Percentiles rank a stretch among this genome's conserved stretches.
phyloP scores from a whole-genome alignment of 1,140 invertebrate genomes.

The Drosophila burlai region DNA sequence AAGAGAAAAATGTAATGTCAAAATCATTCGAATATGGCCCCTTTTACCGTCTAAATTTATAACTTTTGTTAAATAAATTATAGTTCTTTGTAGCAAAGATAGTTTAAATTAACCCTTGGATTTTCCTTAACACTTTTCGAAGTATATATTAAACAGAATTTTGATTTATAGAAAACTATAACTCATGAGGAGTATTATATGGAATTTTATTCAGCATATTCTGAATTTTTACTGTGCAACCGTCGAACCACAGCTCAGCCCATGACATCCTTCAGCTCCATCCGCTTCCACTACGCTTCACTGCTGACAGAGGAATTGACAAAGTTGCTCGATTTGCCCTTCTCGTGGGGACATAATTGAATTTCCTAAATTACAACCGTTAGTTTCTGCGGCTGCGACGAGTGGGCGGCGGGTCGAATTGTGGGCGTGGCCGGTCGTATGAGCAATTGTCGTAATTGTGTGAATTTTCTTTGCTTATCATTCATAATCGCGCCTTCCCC shows the following conservation, averaged over 20 bases:
- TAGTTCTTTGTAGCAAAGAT: neutral
- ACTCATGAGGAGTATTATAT: neutral
- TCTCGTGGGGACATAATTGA: slow-evolving; percentile 70
- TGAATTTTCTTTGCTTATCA: slow-evolving; percentile 75
- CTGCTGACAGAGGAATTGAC: slow-evolving; percentile 65
- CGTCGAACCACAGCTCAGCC: slow-evolving; percentile 15
- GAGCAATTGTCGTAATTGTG: slow-evolving; percentile 79
- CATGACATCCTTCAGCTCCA: slow-evolving; percentile 49
- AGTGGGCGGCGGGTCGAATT: slow-evolving; percentile 11
- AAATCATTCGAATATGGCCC: too few relatives aligned
- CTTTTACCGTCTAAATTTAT: too few relatives aligned
- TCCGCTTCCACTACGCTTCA: slow-evolving; percentile 68
- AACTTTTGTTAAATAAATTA: too few relatives aligned
- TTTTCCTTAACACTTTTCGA: neutral
- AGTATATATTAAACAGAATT: neutral
- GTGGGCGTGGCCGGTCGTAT: slow-evolving; percentile 40
- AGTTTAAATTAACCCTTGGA: neutral
- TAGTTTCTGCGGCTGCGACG: slow-evolving; percentile 38
- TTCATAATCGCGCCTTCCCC: slow-evolving; percentile 61
- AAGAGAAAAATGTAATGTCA: too few relatives aligned
- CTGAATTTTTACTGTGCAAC: neutral
- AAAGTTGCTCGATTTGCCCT: slow-evolving; percentile 56
- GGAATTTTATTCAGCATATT: neutral
- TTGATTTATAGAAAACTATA: neutral
- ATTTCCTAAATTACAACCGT: slow-evolving; percentile 72